Evolutionary conservation across 2,797 vertebrate genomes (phyloP).

Genomic region (Propithecus deckenii): DNA sequence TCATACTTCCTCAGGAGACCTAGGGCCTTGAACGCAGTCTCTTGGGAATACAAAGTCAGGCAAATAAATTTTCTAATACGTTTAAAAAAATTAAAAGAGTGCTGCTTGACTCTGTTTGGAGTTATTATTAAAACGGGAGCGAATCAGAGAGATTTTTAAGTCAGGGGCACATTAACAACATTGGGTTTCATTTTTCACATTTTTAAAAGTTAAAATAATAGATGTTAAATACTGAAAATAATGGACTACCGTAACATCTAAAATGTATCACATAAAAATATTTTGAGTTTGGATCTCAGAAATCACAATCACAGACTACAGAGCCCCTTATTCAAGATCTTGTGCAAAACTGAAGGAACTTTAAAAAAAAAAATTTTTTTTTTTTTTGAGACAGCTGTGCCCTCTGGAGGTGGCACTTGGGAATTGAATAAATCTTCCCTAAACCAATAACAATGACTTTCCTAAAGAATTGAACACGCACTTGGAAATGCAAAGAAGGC

Average conservation of each 20-base stretch:
- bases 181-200: background rate
- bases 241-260: background rate
- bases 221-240: background rate
- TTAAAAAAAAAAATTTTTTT: background rate
- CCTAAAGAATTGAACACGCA: background rate
- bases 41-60: slow-evolving; percentile 43
- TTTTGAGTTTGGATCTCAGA: background rate
- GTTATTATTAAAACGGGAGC: background rate
- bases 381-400: slow-evolving; percentile 77
- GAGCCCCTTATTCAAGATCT: background rate
- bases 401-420: slow-evolving; percentile 83
- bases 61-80: slow-evolving; percentile 14
- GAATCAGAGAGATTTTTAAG: slow-evolving; percentile 6
- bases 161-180: background rate
- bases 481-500: slow-evolving; percentile 55
- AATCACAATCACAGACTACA: background rate
- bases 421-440: slow-evolving; percentile 62
- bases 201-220: background rate
- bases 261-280: slow-evolving; percentile 4
- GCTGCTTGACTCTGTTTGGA: background rate
- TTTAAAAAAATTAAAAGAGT: background rate
- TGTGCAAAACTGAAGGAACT: slow-evolving; percentile 31
- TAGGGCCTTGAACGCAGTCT: background rate
- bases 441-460: slow-evolving; percentile 27
- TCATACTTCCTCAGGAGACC: background rate